A percentile compares a stretch with the other conserved stretches of the same genome.
Conservation (phyloP, 2,888 invertebrate genomes). For the Torymus texanus region DNA sequence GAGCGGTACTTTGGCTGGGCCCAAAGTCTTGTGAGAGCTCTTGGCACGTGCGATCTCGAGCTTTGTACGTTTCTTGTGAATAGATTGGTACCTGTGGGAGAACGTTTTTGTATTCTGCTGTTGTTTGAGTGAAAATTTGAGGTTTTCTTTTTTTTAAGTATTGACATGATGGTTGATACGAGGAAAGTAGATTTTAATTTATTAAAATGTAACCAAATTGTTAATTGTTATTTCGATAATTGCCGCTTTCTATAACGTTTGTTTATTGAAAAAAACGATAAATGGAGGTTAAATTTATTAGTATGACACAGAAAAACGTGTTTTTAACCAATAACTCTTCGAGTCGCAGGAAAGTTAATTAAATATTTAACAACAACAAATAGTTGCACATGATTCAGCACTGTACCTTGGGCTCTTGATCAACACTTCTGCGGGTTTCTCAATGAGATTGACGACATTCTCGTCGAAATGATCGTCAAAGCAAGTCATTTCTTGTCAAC, state of each 20-base stretch:
- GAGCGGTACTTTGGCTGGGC: conserved; percentile 53
- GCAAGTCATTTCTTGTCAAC: conserved; percentile 13
- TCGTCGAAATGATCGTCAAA: conserved; percentile 36
- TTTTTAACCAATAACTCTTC: no score
- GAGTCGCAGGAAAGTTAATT: not conserved
- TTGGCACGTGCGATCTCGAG: conserved; percentile 57
- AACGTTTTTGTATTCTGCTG: no score
- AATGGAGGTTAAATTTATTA: no score
- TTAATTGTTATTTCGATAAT: no score
- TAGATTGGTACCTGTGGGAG: conserved; percentile 60
- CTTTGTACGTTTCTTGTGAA: conserved; percentile 57
- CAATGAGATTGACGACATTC: conserved; percentile 54
- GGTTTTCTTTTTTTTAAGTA: no score
- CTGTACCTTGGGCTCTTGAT: conserved; percentile 57
- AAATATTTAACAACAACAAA: conserved; percentile 16
- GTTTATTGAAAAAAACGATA: no score
- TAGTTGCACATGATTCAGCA: not conserved
- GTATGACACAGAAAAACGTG: no score
- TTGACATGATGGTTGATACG: no score
- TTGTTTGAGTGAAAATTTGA: no score
- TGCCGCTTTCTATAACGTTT: no score
- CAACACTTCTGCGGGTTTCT: conserved; percentile 45
- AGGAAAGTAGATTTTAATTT: not conserved
- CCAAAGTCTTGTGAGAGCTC: conserved; percentile 64
- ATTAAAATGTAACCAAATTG: no score